phyloP scores from a whole-genome alignment of 2,113 vertebrate genomes.

The Oxygymnocypris stewartii region DNA sequence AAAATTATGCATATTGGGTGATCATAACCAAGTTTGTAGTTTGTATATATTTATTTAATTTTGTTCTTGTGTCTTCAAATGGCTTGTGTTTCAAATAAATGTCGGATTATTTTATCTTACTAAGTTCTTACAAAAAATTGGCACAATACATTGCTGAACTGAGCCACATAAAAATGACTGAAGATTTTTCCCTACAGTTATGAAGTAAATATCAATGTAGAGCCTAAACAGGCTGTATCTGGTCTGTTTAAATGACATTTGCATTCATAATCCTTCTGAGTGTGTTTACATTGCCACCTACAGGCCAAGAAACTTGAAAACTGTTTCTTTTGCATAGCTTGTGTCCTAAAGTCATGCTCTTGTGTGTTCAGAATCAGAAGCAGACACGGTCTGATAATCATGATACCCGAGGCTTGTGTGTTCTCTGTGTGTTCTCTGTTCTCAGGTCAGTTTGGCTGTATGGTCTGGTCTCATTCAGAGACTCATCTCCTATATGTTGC shows the following conservation, averaged over 20 bases:
- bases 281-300: background rate
- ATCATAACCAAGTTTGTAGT: background rate
- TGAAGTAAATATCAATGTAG: too few relatives aligned
- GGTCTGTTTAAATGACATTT: background rate
- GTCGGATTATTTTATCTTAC: too few relatives aligned
- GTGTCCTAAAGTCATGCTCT: background rate
- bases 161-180: background rate
- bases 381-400: background rate
- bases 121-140: too few relatives aligned
- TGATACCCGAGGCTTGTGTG: background rate
- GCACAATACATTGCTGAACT: background rate
- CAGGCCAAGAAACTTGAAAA: background rate
- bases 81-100: too few relatives aligned
- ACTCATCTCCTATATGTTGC: constrained; percentile 96
- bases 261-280: background rate
- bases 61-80: too few relatives aligned
- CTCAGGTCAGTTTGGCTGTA: constrained; percentile 91
- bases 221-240: too few relatives aligned
- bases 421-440: constrained; percentile 9
- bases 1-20: background rate
- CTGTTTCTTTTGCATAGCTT: background rate
- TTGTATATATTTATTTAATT: too few relatives aligned
- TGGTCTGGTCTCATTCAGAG: constrained; percentile 97
- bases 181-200: too few relatives aligned
- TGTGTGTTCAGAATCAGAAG: background rate